phyloP scores from a whole-genome alignment of 2,797 vertebrate genomes.

The Danio jaintianensis region DNA sequence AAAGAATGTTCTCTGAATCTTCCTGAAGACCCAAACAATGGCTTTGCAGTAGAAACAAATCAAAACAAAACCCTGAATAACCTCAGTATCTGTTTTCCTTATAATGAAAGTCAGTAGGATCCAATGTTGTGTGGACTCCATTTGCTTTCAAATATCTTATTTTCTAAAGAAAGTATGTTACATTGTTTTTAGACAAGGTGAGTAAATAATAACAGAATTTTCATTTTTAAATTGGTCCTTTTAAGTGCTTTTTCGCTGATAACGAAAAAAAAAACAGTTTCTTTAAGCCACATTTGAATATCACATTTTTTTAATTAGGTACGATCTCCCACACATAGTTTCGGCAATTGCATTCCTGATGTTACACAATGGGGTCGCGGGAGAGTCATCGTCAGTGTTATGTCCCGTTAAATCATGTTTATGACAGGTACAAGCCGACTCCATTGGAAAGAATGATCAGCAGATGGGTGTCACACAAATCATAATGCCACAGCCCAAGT shows the following conservation, averaged over 20 bases:
- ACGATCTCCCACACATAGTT: constrained; percentile 16
- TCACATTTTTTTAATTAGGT: constrained; percentile 31
- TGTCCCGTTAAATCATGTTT: constrained; percentile 55
- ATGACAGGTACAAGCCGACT: constrained; percentile 43
- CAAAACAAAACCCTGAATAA: not conserved
- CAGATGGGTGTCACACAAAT: constrained; percentile 55
- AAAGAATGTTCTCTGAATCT: not conserved
- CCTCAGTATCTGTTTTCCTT: not conserved
- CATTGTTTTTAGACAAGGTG: not conserved
- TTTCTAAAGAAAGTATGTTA: not conserved
- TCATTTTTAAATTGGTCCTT: not conserved
- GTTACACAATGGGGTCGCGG: constrained; percentile 40
- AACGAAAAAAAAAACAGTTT: no score
- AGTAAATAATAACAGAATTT: not conserved
- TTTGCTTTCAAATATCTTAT: not conserved
- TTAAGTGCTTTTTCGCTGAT: not conserved
- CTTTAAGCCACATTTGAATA: not conserved
- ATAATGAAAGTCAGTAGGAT: not conserved
- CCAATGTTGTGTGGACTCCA: not conserved
- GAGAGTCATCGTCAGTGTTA: constrained; percentile 43
- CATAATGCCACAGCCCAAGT: constrained; percentile 55
- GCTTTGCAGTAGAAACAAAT: not conserved
- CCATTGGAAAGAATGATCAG: constrained; percentile 50
- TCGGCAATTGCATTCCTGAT: constrained; percentile 33
- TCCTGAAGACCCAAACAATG: not conserved